phyloP scores from a whole-genome alignment of 1,140 invertebrate species.

The Caerostris darwini region DNA sequence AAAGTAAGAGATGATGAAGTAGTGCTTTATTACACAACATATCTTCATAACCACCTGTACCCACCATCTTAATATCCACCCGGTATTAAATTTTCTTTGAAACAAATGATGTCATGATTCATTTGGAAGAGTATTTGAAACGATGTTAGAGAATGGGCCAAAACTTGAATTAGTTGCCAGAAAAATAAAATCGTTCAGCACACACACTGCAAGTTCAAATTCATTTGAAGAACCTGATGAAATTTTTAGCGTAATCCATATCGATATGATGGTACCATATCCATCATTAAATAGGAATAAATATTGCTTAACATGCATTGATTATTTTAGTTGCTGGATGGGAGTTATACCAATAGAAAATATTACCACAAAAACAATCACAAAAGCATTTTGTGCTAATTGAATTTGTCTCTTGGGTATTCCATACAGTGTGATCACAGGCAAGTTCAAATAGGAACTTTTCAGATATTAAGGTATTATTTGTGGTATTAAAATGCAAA shows the following conservation, averaged over 20 bases:
- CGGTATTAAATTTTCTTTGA: constrained; percentile 9
- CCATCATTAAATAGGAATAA: no score
- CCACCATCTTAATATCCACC: neutral
- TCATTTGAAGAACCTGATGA: neutral
- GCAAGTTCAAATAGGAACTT: neutral
- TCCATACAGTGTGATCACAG: neutral
- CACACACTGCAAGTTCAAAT: no score
- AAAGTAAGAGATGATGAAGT: no score
- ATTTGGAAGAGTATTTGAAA: neutral
- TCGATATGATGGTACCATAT: neutral
- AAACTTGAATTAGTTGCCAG: neutral
- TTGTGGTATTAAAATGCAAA: neutral
- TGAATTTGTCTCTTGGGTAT: neutral
- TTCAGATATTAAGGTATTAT: neutral
- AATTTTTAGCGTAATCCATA: neutral
- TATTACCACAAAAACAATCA: neutral
- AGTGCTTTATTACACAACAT: no score
- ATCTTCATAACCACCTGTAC: no score
- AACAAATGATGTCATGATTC: neutral
- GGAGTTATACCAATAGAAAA: neutral
- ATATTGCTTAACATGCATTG: neutral
- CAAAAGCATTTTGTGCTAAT: constrained; percentile 7
- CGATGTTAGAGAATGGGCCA: neutral
- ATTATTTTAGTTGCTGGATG: neutral
- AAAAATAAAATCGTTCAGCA: constrained; percentile 21